phyloP scores from a whole-genome alignment of 2,888 invertebrate species.

The Melolontha melolontha region DNA sequence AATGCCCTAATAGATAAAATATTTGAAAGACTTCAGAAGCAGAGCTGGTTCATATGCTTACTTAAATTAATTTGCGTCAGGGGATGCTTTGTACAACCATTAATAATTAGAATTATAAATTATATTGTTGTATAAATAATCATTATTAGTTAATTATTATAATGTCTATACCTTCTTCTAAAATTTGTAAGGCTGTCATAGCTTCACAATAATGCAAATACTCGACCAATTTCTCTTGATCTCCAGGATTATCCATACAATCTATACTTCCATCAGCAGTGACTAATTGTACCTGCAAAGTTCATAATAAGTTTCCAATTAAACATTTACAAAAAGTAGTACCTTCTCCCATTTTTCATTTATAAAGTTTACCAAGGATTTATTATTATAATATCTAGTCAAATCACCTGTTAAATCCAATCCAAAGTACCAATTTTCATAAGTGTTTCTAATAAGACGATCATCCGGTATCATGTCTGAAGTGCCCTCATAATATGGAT shows the following conservation, averaged over 20 bases:
- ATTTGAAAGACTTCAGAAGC: too few relatives aligned
- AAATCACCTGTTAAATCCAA: slow-evolving; percentile 88
- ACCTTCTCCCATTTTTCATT: slow-evolving; percentile 67
- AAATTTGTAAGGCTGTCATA: slow-evolving; percentile 78
- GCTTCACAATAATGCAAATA: slow-evolving; percentile 88
- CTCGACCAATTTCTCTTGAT: slow-evolving; percentile 85
- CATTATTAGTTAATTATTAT: too few relatives aligned
- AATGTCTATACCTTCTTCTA: slow-evolving; percentile 74
- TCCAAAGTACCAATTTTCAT: slow-evolving; percentile 89
- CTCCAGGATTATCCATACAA: slow-evolving; percentile 85
- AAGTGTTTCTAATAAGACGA: slow-evolving; percentile 82
- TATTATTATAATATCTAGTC: slow-evolving; percentile 76
- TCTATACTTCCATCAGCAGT: slow-evolving; percentile 97
- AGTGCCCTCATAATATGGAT: slow-evolving; percentile 94
- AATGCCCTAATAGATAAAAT: too few relatives aligned
- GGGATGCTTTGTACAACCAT: too few relatives aligned
- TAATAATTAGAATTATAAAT: too few relatives aligned
- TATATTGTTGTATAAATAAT: too few relatives aligned
- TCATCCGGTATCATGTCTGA: slow-evolving; percentile 85
- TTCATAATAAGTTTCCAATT: slow-evolving; percentile 9
- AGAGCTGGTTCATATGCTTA: too few relatives aligned
- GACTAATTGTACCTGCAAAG: slow-evolving; percentile 73
- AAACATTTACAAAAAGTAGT: slow-evolving; percentile 32
- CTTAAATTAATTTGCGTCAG: too few relatives aligned
- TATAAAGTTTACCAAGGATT: slow-evolving; percentile 70